Evolutionary conservation across 2,888 invertebrate species (phyloP).

Genomic region (Noctua comes): DNA sequence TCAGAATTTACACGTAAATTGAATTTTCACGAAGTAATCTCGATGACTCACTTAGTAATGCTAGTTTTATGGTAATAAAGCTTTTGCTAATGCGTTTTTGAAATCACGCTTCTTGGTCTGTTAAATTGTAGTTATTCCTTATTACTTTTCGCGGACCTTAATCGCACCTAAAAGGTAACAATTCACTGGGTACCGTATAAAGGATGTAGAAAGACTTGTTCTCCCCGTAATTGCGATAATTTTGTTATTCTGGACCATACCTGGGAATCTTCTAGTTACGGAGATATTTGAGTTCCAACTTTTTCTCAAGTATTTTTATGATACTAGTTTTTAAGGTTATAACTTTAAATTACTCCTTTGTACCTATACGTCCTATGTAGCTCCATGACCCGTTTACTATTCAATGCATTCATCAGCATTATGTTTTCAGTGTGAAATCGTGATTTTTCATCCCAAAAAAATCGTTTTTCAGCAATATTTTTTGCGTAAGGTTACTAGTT

Average conservation of each 20-base stretch:
- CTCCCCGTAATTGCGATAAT: neutral
- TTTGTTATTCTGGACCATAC: neutral
- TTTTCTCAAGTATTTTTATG: neutral
- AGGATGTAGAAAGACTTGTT: neutral
- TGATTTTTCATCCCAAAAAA: neutral
- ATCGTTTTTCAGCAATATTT: neutral
- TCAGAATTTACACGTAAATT: conserved; percentile 20
- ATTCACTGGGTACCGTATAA: neutral
- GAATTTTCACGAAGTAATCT: conserved; percentile 26
- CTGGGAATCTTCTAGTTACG: too few relatives aligned
- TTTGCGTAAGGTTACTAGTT: neutral
- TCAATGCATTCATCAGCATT: neutral
- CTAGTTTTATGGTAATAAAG: conserved; percentile 13
- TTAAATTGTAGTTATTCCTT: neutral
- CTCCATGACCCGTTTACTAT: neutral
- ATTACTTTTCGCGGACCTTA: neutral
- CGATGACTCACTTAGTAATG: conserved; percentile 17
- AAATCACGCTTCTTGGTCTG: neutral
- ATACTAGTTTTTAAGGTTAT: neutral
- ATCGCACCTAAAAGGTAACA: neutral
- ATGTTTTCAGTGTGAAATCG: neutral
- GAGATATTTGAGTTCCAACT: neutral
- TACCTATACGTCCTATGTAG: too few relatives aligned
- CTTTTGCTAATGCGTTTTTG: neutral
- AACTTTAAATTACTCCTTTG: neutral